Conservation (phyloP, 2,888 invertebrate species). For the Erynnis tages region DNA sequence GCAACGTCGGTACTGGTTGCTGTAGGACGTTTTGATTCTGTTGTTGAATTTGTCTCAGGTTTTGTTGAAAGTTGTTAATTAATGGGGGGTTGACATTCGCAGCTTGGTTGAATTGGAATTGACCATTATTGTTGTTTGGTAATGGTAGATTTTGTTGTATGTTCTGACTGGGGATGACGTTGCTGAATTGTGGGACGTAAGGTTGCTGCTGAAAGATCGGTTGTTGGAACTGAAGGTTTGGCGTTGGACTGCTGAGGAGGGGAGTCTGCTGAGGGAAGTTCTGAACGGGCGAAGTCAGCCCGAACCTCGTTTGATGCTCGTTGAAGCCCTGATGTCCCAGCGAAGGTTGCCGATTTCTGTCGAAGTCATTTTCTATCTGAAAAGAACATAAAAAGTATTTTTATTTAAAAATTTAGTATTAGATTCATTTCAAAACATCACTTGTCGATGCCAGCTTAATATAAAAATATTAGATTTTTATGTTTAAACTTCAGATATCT, state of each 20-base stretch:
- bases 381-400: slow-evolving; percentile 46
- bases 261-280: slow-evolving; percentile 58
- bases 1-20: slow-evolving; percentile 60
- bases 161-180: slow-evolving; percentile 52
- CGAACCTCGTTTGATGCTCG: slow-evolving; percentile 75
- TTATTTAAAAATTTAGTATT: not conserved
- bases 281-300: slow-evolving; percentile 66
- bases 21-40: slow-evolving; percentile 54
- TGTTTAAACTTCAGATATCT: no score
- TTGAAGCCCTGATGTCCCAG: slow-evolving; percentile 66
- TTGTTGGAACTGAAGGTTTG: slow-evolving; percentile 59
- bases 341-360: slow-evolving; percentile 68
- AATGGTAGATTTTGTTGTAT: slow-evolving; percentile 47
- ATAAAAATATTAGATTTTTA: no score
- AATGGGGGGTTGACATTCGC: slow-evolving; percentile 45
- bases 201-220: slow-evolving; percentile 56
- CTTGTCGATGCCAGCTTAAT: no score
- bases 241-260: slow-evolving; percentile 53
- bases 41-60: slow-evolving; percentile 50
- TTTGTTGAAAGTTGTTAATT: slow-evolving; percentile 53
- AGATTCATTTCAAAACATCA: no score
- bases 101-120: slow-evolving; percentile 57
- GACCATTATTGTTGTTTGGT: slow-evolving; percentile 42
- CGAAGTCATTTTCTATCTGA: slow-evolving; percentile 77
- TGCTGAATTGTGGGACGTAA: slow-evolving; percentile 69